Evolutionary conservation across 2,888 invertebrate genomes (phyloP).

Genomic region (Lycophotia porphyrea): DNA sequence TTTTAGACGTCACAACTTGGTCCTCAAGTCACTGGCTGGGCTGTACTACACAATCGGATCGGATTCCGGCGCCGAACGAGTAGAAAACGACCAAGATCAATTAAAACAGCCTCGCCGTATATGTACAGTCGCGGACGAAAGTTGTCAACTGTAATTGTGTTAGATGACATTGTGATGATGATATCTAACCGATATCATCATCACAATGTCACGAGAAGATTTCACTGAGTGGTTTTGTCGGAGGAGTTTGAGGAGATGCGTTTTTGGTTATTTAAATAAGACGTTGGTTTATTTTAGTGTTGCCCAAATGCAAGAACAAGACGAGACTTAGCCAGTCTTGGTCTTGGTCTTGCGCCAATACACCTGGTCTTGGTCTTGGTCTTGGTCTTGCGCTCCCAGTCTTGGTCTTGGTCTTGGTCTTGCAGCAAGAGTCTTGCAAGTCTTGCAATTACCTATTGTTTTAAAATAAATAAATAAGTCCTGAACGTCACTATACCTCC

Average conservation of each 20-base stretch:
- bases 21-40: constrained; percentile 49
- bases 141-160: constrained; percentile 13
- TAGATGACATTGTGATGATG: no score
- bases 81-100: constrained; percentile 84
- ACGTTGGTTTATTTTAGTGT: not conserved
- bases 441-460: no score
- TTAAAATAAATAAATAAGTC: no score
- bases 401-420: no score
- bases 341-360: no score
- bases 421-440: no score
- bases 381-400: no score
- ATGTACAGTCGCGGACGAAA: constrained; percentile 59
- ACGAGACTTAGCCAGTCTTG: no score
- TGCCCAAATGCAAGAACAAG: no score
- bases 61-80: constrained; percentile 73
- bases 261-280: not conserved
- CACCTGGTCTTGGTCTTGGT: no score
- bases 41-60: constrained; percentile 70
- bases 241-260: not conserved
- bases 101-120: constrained; percentile 76
- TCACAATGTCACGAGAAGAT: constrained; percentile 6
- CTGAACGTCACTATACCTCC: no score
- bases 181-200: no score
- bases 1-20: constrained; percentile 3
- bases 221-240: not conserved